A percentile compares a stretch with the other conserved stretches of the same genome.
phyloP scores from a whole-genome alignment of 2,113 vertebrate genomes.

The Manacus vitellinus region DNA sequence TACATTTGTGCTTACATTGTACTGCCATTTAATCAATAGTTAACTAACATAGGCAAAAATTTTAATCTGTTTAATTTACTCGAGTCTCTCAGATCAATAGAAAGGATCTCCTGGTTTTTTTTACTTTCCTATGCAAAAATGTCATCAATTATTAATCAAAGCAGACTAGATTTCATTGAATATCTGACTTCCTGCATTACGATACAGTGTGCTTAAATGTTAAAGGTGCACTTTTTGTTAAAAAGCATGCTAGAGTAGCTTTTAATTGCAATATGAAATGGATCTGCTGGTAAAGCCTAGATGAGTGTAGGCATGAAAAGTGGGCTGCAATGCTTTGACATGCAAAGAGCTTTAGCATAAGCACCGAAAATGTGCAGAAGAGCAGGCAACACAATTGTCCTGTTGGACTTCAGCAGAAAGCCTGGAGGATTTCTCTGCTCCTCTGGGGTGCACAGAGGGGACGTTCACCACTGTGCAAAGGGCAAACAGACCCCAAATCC shows the following conservation, averaged over 20 bases:
- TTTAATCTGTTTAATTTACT: constrained; percentile 20
- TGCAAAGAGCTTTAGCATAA: background rate
- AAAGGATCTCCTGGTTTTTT: background rate
- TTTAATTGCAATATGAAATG: background rate
- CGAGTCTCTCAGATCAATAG: background rate
- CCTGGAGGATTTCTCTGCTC: background rate
- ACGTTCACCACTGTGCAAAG: rapidly evolving
- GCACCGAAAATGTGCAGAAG: background rate
- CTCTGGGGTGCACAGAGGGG: rapidly evolving
- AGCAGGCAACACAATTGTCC: background rate
- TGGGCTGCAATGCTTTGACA: background rate
- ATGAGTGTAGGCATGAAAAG: background rate
- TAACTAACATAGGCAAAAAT: background rate
- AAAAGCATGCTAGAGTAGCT: background rate
- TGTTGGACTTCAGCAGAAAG: background rate
- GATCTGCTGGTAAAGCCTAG: background rate
- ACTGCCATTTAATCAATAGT: background rate
- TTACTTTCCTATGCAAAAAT: constrained; percentile 11
- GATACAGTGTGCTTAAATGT: background rate
- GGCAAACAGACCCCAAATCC: background rate
- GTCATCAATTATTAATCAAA: constrained; percentile 66
- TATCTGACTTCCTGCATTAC: constrained; percentile 31
- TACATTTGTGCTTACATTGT: background rate
- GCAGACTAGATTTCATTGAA: constrained; percentile 29
- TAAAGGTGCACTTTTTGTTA: constrained; percentile 6